A percentile compares a stretch with the other conserved stretches of the same genome.
Conservation (phyloP, 2,797 vertebrate species). For the Podargus strigoides region DNA sequence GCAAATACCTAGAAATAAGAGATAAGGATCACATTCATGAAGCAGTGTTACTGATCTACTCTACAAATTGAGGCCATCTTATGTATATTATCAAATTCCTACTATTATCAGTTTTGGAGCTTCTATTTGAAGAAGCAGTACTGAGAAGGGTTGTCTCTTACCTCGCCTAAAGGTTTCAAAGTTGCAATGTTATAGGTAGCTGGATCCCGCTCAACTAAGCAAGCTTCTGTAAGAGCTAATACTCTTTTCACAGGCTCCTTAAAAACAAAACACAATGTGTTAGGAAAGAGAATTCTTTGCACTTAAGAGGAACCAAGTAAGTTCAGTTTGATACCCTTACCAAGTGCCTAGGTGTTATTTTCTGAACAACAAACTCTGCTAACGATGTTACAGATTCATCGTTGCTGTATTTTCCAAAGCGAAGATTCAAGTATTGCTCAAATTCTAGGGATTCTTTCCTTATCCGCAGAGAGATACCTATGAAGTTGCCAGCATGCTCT, state of each 20-base stretch:
- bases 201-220: conserved; percentile 94
- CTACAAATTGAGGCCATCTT: neutral
- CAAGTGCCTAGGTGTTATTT: conserved; percentile 89
- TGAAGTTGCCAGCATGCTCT: conserved; percentile 95
- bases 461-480: conserved; percentile 89
- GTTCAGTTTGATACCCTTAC: conserved; percentile 74
- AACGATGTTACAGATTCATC: conserved; percentile 98
- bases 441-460: conserved; percentile 91
- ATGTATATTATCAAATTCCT: neutral
- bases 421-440: conserved; percentile 86
- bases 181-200: conserved; percentile 98
- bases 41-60: neutral
- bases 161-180: conserved; percentile 95
- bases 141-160: conserved; percentile 59
- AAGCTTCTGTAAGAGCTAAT: conserved; percentile 93
- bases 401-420: conserved; percentile 94
- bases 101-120: neutral
- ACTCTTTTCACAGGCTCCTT: conserved; percentile 94
- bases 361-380: conserved; percentile 97
- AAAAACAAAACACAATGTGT: neutral
- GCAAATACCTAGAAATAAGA: conserved; percentile 86
- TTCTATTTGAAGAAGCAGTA: neutral
- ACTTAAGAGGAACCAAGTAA: neutral
- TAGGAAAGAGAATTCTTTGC: neutral
- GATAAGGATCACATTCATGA: neutral